These are phyloP conservation scores for Mallotus villosus DNA, from an alignment of 2,797 vertebrate genomes.

Conservation along the genomic window DNA sequence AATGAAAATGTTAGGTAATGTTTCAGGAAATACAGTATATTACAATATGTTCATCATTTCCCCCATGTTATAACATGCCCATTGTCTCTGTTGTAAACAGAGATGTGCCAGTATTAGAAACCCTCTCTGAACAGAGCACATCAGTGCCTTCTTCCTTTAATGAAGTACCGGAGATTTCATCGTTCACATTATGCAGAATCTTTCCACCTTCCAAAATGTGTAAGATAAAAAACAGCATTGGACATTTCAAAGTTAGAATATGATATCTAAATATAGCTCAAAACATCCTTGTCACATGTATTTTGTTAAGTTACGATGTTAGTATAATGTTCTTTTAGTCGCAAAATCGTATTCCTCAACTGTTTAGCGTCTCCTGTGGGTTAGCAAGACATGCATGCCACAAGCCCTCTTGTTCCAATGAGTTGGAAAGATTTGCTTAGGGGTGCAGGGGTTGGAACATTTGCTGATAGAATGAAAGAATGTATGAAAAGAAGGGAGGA, in stretches of 20 bases:
- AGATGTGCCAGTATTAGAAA: conserved; percentile 55
- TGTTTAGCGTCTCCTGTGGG: no score
- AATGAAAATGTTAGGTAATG: background rate
- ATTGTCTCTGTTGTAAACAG: conserved; percentile 48
- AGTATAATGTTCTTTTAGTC: no score
- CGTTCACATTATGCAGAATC: conserved; percentile 42
- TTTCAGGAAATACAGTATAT: no score
- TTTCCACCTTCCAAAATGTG: conserved; percentile 39
- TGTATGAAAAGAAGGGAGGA: no score
- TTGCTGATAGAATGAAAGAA: background rate
- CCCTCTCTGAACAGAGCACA: conserved; percentile 46
- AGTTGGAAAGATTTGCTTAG: no score
- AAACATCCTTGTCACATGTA: background rate
- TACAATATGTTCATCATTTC: no score
- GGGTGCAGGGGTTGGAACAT: background rate
- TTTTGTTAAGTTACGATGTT: background rate
- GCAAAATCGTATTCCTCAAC: no score
- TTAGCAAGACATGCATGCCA: no score
- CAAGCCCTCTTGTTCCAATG: no score
- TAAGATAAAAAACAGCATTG: background rate
- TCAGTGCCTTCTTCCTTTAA: conserved; percentile 64
- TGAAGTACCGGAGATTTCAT: conserved; percentile 62
- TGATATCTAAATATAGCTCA: conserved; percentile 24
- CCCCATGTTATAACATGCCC: conserved; percentile 42
- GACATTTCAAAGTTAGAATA: conserved; percentile 7